Percentiles rank a stretch among this genome's conserved stretches.
Evolutionary conservation across 1,140 invertebrate genomes (phyloP).

Genomic region (Trichonephila inaurata): DNA sequence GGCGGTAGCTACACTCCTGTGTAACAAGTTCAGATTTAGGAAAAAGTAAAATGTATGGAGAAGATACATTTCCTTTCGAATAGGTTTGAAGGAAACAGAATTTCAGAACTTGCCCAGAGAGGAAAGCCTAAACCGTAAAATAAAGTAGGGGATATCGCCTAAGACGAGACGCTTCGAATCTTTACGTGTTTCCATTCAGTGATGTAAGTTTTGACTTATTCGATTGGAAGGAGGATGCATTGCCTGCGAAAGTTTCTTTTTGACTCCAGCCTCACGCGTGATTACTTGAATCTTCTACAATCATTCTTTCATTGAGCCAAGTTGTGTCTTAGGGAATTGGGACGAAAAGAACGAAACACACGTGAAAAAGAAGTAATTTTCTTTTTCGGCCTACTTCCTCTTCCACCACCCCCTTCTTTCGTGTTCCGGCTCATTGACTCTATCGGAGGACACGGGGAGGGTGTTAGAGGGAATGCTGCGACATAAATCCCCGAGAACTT

Average conservation of each 20-base stretch:
- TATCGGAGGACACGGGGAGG: not conserved
- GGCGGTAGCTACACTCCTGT: too few relatives aligned
- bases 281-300: slow-evolving; percentile 5
- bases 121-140: too few relatives aligned
- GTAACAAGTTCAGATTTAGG: too few relatives aligned
- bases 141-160: too few relatives aligned
- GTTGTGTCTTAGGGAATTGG: not conserved
- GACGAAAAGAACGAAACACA: not conserved
- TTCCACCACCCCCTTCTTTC: not conserved
- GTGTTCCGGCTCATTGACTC: slow-evolving; percentile 10
- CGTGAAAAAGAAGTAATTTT: slow-evolving; percentile 27
- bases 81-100: too few relatives aligned
- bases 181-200: not conserved
- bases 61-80: too few relatives aligned
- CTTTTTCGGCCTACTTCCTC: not conserved
- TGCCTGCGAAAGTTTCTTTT: not conserved
- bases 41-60: too few relatives aligned
- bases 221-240: not conserved
- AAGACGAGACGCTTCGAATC: too few relatives aligned
- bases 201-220: not conserved
- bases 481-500: slow-evolving; percentile 28
- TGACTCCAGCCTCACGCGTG: not conserved
- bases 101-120: too few relatives aligned
- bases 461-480: not conserved
- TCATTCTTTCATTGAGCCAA: slow-evolving; percentile 1